These are phyloP conservation scores for Xyrichtys novacula DNA, from an alignment of 2,797 vertebrate genomes.

Conservation along the genomic window DNA sequence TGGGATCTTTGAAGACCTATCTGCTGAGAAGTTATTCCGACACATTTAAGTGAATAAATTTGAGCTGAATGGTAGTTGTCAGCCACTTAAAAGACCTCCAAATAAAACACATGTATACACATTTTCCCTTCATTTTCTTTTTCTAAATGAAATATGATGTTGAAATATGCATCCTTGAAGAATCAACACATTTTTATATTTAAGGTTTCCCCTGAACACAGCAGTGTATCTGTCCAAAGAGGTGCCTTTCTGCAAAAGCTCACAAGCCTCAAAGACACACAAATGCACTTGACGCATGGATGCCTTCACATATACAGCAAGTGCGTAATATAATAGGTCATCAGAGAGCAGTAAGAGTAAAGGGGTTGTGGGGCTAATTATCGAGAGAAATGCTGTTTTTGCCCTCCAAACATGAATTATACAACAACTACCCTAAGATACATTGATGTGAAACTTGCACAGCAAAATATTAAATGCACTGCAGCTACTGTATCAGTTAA, in stretches of 20 bases:
- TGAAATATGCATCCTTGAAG: not conserved
- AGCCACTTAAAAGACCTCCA: not conserved
- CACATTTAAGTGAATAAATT: not conserved
- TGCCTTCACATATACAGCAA: conserved; percentile 10
- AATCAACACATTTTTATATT: not conserved
- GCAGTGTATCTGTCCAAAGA: not conserved
- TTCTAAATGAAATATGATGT: not conserved
- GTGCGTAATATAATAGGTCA: not conserved
- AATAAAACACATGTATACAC: too few species aligned
- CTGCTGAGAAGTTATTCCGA: not conserved
- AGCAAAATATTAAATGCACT: not conserved
- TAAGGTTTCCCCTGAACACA: not conserved
- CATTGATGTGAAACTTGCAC: not conserved
- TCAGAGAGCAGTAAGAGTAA: not conserved
- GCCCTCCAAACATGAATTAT: conserved; percentile 21
- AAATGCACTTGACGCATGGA: conserved; percentile 3
- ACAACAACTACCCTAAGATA: not conserved
- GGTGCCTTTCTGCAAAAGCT: not conserved
- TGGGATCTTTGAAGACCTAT: not conserved
- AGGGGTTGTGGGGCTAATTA: conserved; percentile 4
- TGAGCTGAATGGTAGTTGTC: too few species aligned
- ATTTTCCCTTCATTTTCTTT: too few species aligned
- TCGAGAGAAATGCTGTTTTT: not conserved
- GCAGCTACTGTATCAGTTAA: not conserved
- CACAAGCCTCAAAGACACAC: not conserved